Base-by-base conservation (phyloP, 2,113 vertebrate genomes). In the Eonycteris spelaea region DNA sequence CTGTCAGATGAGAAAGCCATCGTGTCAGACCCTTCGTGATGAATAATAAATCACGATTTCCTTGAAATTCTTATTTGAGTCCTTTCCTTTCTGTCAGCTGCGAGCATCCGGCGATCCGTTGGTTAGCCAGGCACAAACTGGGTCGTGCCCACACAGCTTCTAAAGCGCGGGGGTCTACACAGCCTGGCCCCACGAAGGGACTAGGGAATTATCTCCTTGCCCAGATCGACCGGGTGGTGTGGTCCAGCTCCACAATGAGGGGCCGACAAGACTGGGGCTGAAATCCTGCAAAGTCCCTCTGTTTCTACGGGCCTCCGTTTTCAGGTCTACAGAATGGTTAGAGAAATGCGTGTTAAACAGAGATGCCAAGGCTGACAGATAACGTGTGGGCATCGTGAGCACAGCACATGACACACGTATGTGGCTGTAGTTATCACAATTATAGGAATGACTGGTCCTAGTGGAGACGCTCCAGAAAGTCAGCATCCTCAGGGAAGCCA, bases 1-100 rank as follows among this genome's bases (percentile, higher is more conserved):
- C 95, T 98, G 88, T 95, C 94, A 97, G 95, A 97, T 88, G 63
- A 96, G 97, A 97, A 97, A 95, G 93, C 95, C 79, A 53, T 70
- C 51, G 0, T 48, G 77, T 75, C 70, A 40, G 78, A 88, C 91
- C 92, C 43, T 96, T 79, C 95, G 38, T 94, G 97, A 97, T 98
- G 95, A 98, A 98, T 97, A 97, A 98, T 98, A 96, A 98, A 98
- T 98, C 97, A 95, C n/a, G 38, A 84, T 77, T 95, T 98, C 77
- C 95, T 97, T 95, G 43, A 92, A 97, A 97, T 93, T 67, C 40
- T n/a, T 94, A 84, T 96, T 96, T 63, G 92, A 48, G 71, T 96
- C 95, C 90, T 74, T 73, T 63, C 40, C 67, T 33, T 98, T 95
- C 94, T 97, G 77, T 79, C 71, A 96, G 40, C 16, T 73, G 43